Evolutionary conservation across 2,113 vertebrate genomes (phyloP), one percentile per base, ranked within the genome.

Genomic region (Engraulis encrasicolus): DNA sequence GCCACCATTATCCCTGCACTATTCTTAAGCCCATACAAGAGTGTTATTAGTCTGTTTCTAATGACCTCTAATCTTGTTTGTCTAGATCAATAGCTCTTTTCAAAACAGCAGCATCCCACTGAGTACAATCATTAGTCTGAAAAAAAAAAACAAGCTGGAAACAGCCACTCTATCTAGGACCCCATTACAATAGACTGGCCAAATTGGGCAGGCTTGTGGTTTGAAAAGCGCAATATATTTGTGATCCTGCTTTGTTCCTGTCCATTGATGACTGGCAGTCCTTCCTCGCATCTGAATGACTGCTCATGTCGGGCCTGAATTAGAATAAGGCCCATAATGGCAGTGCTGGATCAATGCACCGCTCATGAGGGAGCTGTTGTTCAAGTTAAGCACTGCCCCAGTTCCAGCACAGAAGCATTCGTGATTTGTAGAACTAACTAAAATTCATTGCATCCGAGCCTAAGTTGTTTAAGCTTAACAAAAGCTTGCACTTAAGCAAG

Each of bases 261-360:
- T 15, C 12, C 61, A 14, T 23, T 27, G 58, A 11, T 66, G 58
- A 66, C 27, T 71, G 61, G 61, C 40, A 45, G 40, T 9, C 58
- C 66, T 15, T 19, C 15, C 66, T 34, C 14, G 15, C 66, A 74
- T 14, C 66, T 74, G 66, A 74, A 74, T 34, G 66, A 74, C 27
- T 74, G 27, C 23, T 74, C 66, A 17, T 36, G 66, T 74, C 31
- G 34, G 66, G 11, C 27, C 66, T 36, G 93, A 88, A 93, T 93
- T 92, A 87, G 82, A 90, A 85, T 95, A 95, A 95, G 91, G 91
- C 88, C 45, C 83, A 90, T 95, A 94, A 95, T 95, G 93, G 94
- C 93, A 91, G 89, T 89, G 84, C 27, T 82, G 91, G 92, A 95
- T 95, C 92, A 95, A 95, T 94, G 89, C 86, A 85, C 81, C 86